Base-by-base conservation (phyloP, 1,140 invertebrate species). In the Drosophila guanche region DNA sequence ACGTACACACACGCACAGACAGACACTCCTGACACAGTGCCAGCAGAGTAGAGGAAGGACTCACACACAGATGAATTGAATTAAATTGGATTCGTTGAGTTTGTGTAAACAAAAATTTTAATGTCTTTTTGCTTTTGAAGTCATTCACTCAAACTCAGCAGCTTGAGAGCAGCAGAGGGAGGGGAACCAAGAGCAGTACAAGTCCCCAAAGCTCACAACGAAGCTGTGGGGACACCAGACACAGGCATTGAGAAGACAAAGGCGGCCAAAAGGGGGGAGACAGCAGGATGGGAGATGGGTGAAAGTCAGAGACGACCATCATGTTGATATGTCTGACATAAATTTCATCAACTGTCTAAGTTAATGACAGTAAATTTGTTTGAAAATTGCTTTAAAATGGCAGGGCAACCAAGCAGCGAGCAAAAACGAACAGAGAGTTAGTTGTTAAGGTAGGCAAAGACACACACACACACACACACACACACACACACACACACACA, bases 301-400 rank as follows among this genome's bases (percentile, higher is more conserved):
- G n/a, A n/a, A 27, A 52, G 63, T 5, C 43, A 45, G 46, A 73
- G 60, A 43, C 74, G 65, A 70, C 55, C 76, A 86, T 88, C 78
- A 86, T 83, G 84, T 66, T 88, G 83, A 88, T 85, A 85, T 88
- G 83, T 78, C 83, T 88, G 83, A 88, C 83, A 88, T 88, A 88
- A 88, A 88, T 88, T 88, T 88, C 83, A 88, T 88, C 83, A 88
- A 88, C 83, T 88, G 83, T 88, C 83, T 88, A 88, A 88, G 83
- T 88, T 88, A 88, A 88, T 88, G 83, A 88, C 83, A 88, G 83
- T 88, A 88, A 88, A 88, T 88, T 88, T 88, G 83, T 88, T 88
- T 88, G 83, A 88, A 88, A 88, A 88, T 88, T 88, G 83, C 83
- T 88, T 88, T 88, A 88, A 88, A 88, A 88, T 88, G 83, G 81